These are phyloP conservation scores for Pygocentrus nattereri DNA, from an alignment of 2,797 vertebrate species.

Conservation along the genomic window DNA sequence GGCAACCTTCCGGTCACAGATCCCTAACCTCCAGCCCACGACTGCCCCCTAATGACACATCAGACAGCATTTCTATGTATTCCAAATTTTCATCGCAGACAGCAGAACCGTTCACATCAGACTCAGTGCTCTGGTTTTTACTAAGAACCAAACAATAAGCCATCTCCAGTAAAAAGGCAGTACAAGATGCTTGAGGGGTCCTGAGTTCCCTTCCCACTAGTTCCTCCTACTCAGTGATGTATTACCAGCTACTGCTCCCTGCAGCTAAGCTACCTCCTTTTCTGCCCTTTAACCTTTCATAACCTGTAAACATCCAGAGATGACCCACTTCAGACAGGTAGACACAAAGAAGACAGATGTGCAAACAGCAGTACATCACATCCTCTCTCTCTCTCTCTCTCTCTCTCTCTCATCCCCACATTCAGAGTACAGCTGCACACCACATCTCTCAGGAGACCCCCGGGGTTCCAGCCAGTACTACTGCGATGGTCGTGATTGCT, in stretches of 20 bases:
- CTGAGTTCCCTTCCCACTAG: neutral
- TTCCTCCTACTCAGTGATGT: neutral
- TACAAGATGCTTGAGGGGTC: neutral
- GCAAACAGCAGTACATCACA: conserved; percentile 14
- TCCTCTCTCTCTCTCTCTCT: conserved; percentile 32
- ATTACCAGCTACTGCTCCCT: conserved; percentile 1
- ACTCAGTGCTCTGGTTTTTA: neutral
- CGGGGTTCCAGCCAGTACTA: conserved; percentile 37
- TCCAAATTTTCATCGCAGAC: too few relatives aligned
- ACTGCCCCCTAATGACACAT: too few relatives aligned
- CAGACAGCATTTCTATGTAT: too few relatives aligned
- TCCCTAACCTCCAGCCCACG: too few relatives aligned
- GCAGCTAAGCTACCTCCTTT: conserved; percentile 10
- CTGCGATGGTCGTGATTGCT: conserved; percentile 31
- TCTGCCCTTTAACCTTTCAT: conserved; percentile 23
- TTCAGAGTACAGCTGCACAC: conserved; percentile 6
- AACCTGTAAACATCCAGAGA: conserved; percentile 42
- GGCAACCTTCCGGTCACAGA: too few relatives aligned
- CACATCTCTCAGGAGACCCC: conserved; percentile 41
- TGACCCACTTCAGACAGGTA: conserved; percentile 34
- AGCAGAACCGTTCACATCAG: too few relatives aligned
- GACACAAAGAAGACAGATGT: conserved; percentile 26
- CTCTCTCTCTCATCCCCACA: conserved; percentile 32
- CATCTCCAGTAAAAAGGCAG: neutral
- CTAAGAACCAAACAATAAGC: too few relatives aligned